Base-by-base conservation (phyloP, 2,888 invertebrate species). In the Aphrophora alni region DNA sequence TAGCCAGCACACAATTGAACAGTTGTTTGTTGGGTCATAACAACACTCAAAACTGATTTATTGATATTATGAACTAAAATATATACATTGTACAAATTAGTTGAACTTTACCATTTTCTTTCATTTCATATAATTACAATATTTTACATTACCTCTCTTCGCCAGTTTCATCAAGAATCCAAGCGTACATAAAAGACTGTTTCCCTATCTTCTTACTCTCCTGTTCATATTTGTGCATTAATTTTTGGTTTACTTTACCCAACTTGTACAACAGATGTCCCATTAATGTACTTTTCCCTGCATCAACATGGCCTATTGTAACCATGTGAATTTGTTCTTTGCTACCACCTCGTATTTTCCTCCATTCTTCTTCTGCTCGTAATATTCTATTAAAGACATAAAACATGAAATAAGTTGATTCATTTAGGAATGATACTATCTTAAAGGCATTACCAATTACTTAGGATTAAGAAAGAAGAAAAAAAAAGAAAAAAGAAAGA, bases 131-230 rank as follows among this genome's bases (percentile, higher is more conserved):
- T n/a, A n/a, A n/a, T n/a, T n/a, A n/a, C n/a, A n/a, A n/a, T n/a
- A n/a, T n/a, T n/a, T n/a, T n/a, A n/a, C n/a, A n/a, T 84, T 85
- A 92, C 92, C 93, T 92, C 89, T 99, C 99, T 88, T 99, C 99
- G 0, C 97, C 97, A 81, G 98, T 99, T 89, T 99, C 99, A 89
- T 99, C 99, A 77, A 99, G 90, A 1, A 99, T 98, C 99, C 99
- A 99, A 2, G 99, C 99, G 89, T 96, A 99, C 90, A 97, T 95
- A 86, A 99, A 99, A 83, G 98, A 98, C 86, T 98, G 97, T 89
- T 99, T 99, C 2, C 99, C 99, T 84, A 97, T 90, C 89, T 99
- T 98, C 87, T 96, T 95, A 86, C 98, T 97, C 87, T 99, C 99
- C 87, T 97, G 97, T 87, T 98, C 98, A 90, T 97, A 98, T 88